Evolutionary conservation across 2,797 vertebrate species (phyloP).

Genomic region (Antennarius maculatus): DNA sequence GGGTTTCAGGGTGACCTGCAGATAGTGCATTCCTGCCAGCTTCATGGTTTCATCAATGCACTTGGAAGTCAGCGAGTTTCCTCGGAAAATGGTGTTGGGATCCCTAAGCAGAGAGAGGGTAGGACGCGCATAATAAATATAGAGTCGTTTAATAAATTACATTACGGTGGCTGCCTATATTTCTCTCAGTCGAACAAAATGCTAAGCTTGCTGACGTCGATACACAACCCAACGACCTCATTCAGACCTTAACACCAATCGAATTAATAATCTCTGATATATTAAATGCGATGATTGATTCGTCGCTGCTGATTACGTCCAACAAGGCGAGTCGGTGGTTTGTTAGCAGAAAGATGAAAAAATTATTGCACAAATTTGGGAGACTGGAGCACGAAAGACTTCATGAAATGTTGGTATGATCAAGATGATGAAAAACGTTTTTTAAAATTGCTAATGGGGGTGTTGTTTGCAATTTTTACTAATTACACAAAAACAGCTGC

Average conservation of each 20-base stretch:
- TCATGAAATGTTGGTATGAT: no score
- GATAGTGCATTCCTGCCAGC: conserved; percentile 97
- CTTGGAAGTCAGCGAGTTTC: conserved; percentile 97
- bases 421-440: no score
- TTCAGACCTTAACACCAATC: not conserved
- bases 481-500: no score
- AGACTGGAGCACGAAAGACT: no score
- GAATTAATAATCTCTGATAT: conserved; percentile 1
- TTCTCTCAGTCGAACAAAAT: conserved; percentile 14
- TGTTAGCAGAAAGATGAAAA: no score
- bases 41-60: conserved; percentile 99
- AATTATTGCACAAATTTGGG: no score
- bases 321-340: no score
- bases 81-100: conserved; percentile 98
- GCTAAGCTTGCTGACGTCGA: not conserved
- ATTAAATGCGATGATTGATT: not conserved
- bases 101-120: conserved; percentile 80
- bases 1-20: conserved; percentile 95
- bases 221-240: not conserved
- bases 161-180: not conserved
- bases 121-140: not conserved
- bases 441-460: no score
- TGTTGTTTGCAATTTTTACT: no score
- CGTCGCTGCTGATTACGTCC: not conserved
- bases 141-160: conserved; percentile 20